These are phyloP conservation scores for Menidia beryllina DNA, from an alignment of 2,113 vertebrate genomes.

Conservation along the genomic window DNA sequence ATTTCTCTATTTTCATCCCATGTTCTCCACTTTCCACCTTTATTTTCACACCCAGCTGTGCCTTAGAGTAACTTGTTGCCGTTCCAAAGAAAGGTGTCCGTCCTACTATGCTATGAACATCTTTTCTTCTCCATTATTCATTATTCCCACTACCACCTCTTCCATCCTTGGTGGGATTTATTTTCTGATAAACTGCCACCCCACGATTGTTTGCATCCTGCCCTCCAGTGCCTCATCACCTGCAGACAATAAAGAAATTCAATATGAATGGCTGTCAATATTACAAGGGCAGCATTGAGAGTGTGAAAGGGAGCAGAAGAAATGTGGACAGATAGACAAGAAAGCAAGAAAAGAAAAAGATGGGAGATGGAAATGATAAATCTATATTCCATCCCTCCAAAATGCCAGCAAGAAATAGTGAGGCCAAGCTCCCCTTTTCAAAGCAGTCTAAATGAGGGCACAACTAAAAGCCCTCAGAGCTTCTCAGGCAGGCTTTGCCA, in stretches of 20 bases:
- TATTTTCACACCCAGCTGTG: constrained; percentile 32
- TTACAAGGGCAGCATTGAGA: constrained; percentile 63
- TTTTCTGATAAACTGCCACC: constrained; percentile 58
- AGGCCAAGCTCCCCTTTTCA: constrained; percentile 74
- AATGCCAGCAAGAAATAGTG: constrained; percentile 69
- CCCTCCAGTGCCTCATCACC: constrained; percentile 56
- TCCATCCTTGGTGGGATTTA: constrained; percentile 26
- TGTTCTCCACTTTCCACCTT: constrained; percentile 8
- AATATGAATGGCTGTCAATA: constrained; percentile 78
- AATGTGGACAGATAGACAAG: constrained; percentile 59
- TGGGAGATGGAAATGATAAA: constrained; percentile 72
- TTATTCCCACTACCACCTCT: constrained; percentile 17
- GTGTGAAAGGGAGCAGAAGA: constrained; percentile 32
- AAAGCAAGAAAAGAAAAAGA: constrained; percentile 44
- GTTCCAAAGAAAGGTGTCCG: constrained; percentile 18
- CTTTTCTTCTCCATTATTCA: constrained; percentile 17
- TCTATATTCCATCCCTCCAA: constrained; percentile 77
- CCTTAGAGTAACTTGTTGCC: no score
- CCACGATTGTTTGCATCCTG: constrained; percentile 62
- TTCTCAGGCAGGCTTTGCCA: constrained; percentile 56
- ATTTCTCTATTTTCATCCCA: constrained; percentile 28
- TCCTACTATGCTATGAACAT: constrained; percentile 15
- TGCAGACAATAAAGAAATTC: constrained; percentile 70
- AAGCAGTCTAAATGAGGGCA: constrained; percentile 68
- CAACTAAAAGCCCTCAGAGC: constrained; percentile 70